Evolutionary conservation across 2,888 invertebrate species (phyloP), one percentile per base, ranked within the genome.

Genomic region (Eudasyphora cyanicolor): DNA sequence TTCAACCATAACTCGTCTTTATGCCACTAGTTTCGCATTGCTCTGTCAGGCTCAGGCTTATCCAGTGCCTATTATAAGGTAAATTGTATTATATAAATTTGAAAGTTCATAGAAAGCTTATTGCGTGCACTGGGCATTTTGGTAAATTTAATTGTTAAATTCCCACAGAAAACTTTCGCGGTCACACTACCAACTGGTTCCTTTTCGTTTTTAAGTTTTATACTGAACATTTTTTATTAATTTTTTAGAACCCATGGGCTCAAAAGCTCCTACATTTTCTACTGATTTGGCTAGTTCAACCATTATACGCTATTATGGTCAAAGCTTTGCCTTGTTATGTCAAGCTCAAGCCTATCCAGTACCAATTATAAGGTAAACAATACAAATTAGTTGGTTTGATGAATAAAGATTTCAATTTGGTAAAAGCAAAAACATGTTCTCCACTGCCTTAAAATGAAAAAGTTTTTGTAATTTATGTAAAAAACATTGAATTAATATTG

Each of bases 11-110:
- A 88, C 87, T 87, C 81, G 87, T 85, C 62, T 87, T 85, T 10
- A 57, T 87, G 64, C 77, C 81, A 49, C 81, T 87, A 14, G 89
- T 87, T 89, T 91, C 85, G 88, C 94, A 84, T 88, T 95, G 87
- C 92, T 94, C 79, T 95, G 95, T 89, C 94, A 94, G 85, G 94
- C 94, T 64, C 94, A 95, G 92, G 95, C 94, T 86, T 95, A 94
- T 93, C 95, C 95, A 85, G 94, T 95, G 89, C 95, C 95, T 29
- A 84, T 90, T 35, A 89, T 89, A 86, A 90, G 90, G 90, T 90
- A 89, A 79, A 54, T 24, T 71, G 51, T 45, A 51, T n/a, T n/a
- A n/a, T n/a, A n/a, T n/a, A n/a, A n/a, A n/a, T n/a, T n/a, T n/a
- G n/a, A n/a, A n/a, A n/a, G n/a, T n/a, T n/a, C 35, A 35, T 35